phyloP scores from a whole-genome alignment of 2,113 vertebrate species.

The Echinops telfairi region DNA sequence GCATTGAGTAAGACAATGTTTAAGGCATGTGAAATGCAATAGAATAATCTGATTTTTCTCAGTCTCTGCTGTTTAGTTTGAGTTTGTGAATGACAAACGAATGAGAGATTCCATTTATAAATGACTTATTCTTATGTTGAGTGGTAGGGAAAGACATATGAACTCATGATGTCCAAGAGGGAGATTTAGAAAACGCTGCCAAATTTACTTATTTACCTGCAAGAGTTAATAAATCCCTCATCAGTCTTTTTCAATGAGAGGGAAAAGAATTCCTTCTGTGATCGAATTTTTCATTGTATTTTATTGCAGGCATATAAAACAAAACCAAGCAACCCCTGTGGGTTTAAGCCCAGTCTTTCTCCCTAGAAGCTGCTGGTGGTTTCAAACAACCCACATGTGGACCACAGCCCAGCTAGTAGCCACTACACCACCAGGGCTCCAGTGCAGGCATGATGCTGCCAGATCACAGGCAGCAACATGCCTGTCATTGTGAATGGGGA shows the following conservation, averaged over 20 bases:
- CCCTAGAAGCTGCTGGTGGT: too few species aligned
- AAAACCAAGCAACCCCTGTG: too few species aligned
- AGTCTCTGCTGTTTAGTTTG: constrained; percentile 37
- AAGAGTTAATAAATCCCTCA: not conserved
- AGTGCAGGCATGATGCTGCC: too few species aligned
- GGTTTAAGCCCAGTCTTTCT: too few species aligned
- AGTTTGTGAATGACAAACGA: not conserved
- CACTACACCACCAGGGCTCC: too few species aligned
- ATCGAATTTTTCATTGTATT: constrained; percentile 40
- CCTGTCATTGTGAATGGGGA: not conserved
- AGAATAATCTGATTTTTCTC: not conserved
- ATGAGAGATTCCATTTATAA: constrained; percentile 34
- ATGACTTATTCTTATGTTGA: not conserved
- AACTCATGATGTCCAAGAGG: not conserved
- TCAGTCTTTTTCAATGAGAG: constrained; percentile 18
- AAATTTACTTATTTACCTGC: constrained; percentile 32
- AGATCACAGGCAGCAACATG: not conserved
- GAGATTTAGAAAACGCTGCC: constrained; percentile 29
- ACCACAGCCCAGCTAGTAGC: too few species aligned
- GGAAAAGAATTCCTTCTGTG: not conserved
- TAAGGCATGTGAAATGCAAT: too few species aligned
- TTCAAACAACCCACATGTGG: too few species aligned
- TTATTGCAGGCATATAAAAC: not conserved
- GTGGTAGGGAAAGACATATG: not conserved
- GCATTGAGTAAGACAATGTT: too few species aligned